Percentiles rank a stretch among this genome's conserved stretches.
Conservation (phyloP, 2,113 vertebrate species). For the Penelope pileata region DNA sequence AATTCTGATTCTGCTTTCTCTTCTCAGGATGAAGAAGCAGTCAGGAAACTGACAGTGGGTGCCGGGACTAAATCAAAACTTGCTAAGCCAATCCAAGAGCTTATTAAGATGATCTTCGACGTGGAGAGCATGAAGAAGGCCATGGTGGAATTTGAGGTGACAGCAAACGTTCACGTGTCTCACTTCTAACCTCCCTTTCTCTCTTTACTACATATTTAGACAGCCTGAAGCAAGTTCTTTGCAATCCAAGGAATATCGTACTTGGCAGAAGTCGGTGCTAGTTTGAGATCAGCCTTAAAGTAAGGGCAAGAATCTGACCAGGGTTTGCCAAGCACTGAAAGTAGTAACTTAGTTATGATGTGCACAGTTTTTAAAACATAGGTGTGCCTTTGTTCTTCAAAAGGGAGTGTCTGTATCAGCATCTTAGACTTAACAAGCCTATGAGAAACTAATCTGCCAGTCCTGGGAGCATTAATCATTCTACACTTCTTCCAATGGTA, state of each 20-base stretch:
- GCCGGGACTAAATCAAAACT: slow-evolving; percentile 92
- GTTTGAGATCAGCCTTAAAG: background rate
- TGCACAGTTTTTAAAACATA: background rate
- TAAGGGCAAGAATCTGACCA: background rate
- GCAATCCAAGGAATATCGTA: background rate
- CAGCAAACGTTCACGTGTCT: background rate
- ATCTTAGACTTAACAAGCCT: background rate
- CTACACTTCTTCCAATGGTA: background rate
- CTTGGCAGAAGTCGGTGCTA: background rate
- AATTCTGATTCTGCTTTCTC: slow-evolving; percentile 40
- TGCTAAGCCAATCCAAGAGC: slow-evolving; percentile 88
- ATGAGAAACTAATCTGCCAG: background rate
- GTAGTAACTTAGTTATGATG: background rate
- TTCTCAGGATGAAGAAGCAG: slow-evolving; percentile 93
- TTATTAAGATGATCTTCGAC: slow-evolving; percentile 96
- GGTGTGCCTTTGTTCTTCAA: background rate
- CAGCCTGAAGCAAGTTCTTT: background rate
- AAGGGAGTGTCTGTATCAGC: background rate
- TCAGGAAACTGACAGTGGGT: slow-evolving; percentile 88
- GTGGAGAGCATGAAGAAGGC: slow-evolving; percentile 99
- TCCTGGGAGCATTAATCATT: background rate
- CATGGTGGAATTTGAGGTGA: slow-evolving; percentile 98
- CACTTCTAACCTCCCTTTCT: background rate
- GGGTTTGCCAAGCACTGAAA: background rate
- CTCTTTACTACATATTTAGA: background rate